Evolutionary conservation across 2,888 invertebrate genomes (phyloP).

Genomic region (Eustalomyia histrio): DNA sequence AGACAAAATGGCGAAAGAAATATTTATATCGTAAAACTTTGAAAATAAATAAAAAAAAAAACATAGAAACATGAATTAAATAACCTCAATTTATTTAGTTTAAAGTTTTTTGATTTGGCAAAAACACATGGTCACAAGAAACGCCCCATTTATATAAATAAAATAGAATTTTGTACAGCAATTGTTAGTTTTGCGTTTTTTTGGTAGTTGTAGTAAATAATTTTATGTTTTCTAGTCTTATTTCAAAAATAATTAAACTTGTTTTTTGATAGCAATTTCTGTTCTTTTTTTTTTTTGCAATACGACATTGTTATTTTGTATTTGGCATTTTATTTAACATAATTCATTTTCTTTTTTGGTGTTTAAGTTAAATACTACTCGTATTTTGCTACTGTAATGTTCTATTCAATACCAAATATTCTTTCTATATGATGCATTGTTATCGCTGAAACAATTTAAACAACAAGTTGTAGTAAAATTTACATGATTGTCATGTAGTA

Average conservation of each 20-base stretch:
- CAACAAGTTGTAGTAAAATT: conserved; percentile 46
- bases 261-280: too few species aligned
- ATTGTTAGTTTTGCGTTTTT: too few species aligned
- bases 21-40: too few species aligned
- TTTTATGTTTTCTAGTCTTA: not conserved
- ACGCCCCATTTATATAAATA: not conserved
- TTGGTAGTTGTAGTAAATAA: not conserved
- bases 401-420: not conserved
- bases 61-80: not conserved
- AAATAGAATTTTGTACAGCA: not conserved
- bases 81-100: not conserved
- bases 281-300: too few species aligned
- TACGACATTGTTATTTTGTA: too few species aligned
- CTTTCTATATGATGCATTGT: conserved; percentile 34
- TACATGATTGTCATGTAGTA: conserved; percentile 59
- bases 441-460: conserved; percentile 45
- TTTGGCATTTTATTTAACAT: not conserved
- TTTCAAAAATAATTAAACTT: too few species aligned
- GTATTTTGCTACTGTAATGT: not conserved
- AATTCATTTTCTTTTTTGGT: not conserved
- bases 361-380: not conserved
- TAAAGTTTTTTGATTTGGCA: not conserved
- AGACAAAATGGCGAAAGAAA: not conserved
- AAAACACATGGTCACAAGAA: not conserved
- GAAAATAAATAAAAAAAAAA: not conserved